Percentiles rank a stretch among this genome's conserved stretches.
Evolutionary conservation across 2,888 invertebrate genomes (phyloP).

Genomic region (Synanthedon andrenaeformis): DNA sequence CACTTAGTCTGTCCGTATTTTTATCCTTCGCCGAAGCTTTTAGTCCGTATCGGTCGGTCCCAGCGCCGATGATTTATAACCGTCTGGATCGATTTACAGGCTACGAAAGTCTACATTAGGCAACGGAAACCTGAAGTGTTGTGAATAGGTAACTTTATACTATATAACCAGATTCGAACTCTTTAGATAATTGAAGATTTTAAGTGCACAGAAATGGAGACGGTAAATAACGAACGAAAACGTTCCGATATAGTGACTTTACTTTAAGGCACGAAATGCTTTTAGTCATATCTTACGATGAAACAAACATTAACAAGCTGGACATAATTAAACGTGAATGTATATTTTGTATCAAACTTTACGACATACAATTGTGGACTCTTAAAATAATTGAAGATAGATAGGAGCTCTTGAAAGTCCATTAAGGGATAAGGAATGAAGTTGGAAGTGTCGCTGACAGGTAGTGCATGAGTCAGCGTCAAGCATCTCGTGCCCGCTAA

Average conservation of each 20-base stretch:
- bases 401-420: slow-evolving; percentile 41
- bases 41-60: slow-evolving; percentile 55
- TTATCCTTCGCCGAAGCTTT: slow-evolving; percentile 53
- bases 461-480: slow-evolving; percentile 50
- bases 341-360: background rate
- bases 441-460: slow-evolving; percentile 50
- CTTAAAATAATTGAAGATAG: slow-evolving; percentile 37
- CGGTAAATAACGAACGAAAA: background rate
- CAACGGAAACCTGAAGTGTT: slow-evolving; percentile 52
- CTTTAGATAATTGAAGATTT: slow-evolving; percentile 34
- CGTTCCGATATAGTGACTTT: slow-evolving; percentile 15
- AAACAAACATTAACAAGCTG: background rate
- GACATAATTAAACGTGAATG: background rate
- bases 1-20: slow-evolving; percentile 59
- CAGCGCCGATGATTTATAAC: slow-evolving; percentile 51
- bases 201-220: background rate
- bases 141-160: slow-evolving; percentile 42
- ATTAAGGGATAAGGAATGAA: slow-evolving; percentile 54
- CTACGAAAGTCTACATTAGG: slow-evolving; percentile 55
- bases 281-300: slow-evolving; percentile 21
- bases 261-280: slow-evolving; percentile 18
- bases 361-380: slow-evolving; percentile 12
- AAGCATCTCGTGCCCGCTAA: background rate
- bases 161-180: slow-evolving; percentile 26
- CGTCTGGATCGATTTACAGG: slow-evolving; percentile 51